A percentile compares a stretch with the other conserved stretches of the same genome.
These are phyloP conservation scores for Papilio dardanus DNA, from an alignment of 1,140 invertebrate species.

Conservation along the genomic window DNA sequence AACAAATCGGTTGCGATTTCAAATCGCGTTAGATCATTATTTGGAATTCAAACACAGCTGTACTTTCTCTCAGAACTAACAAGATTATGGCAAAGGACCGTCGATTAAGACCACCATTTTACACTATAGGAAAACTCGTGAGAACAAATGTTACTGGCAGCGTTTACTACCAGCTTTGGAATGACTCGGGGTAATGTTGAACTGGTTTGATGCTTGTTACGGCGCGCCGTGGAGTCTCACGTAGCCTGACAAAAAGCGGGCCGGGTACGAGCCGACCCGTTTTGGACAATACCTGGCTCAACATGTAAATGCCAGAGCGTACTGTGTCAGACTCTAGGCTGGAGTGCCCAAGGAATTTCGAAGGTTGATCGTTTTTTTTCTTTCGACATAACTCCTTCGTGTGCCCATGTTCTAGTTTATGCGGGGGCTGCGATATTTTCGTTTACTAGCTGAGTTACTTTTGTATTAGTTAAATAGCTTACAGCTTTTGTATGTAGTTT, in stretches of 20 bases:
- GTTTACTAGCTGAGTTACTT: background rate
- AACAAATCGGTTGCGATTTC: background rate
- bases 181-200: slow-evolving; percentile 73
- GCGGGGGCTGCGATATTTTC: background rate
- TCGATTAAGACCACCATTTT: slow-evolving; percentile 12
- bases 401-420: background rate
- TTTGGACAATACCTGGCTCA: slow-evolving; percentile 69
- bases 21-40: slow-evolving; percentile 20
- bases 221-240: slow-evolving; percentile 76
- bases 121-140: slow-evolving; percentile 50
- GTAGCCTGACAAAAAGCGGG: slow-evolving; percentile 74
- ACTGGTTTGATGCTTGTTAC: slow-evolving; percentile 78
- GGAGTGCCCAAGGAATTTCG: slow-evolving; percentile 49
- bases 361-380: background rate
- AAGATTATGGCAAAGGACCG: slow-evolving; percentile 13
- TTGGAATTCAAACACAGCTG: background rate
- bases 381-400: background rate
- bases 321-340: slow-evolving; percentile 53
- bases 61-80: background rate
- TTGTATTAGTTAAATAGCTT: background rate
- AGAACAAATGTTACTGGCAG: slow-evolving; percentile 63
- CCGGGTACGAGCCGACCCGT: slow-evolving; percentile 65
- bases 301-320: slow-evolving; percentile 75
- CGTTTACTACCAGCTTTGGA: slow-evolving; percentile 76
- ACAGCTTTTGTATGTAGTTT: background rate